Evolutionary conservation across 2,888 invertebrate genomes (phyloP), one percentile per base, ranked within the genome.

Genomic region (Drosophila gaucha): DNA sequence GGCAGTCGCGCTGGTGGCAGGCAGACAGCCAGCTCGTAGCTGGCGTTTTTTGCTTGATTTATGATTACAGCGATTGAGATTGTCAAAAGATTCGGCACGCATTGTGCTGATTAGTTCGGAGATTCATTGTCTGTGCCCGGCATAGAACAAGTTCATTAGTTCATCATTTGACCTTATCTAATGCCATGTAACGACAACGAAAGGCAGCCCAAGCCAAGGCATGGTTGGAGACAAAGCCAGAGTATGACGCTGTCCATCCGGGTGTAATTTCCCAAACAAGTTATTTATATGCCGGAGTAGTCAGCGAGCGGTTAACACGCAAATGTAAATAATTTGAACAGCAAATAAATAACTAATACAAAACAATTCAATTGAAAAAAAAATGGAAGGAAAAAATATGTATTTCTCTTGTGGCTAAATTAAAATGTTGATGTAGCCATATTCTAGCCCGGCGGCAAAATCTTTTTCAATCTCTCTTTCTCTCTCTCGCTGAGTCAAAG

Each of bases 201-300:
- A 22, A 20, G 30, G 28, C 3, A 44, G 3, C 18, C 30, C 18
- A 8, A 44, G 44, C 44, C 44, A 26, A 30, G 28, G 41, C 41
- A 5, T 14, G 14, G 26, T 2, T 12, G 12, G 30, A 44, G 18
- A 18, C 44, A 30, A 28, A 28, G 43, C 30, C 18, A 26, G 33
- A 51, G 35, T 74, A 46, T 60, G 71, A 66, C 76, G 60, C 58
- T 55, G 52, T 20, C 50, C 83, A 84, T 84, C 84, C 84, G 84
- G 84, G 88, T 84, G 88, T 84, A 83, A 83, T 88, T 84, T 80
- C 87, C 84, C 88, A 86, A 73, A 78, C 80, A 69, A 87, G 75
- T 59, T 60, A 86, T 83, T 86, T 63, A 67, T 72, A 86, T 68
- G 80, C 57, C 51, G 69, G 41, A 60, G 50, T 28, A 50, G 63